Evolutionary conservation across 2,888 invertebrate genomes (phyloP), one percentile per base, ranked within the genome.

Genomic region (Heliconius cydno): DNA sequence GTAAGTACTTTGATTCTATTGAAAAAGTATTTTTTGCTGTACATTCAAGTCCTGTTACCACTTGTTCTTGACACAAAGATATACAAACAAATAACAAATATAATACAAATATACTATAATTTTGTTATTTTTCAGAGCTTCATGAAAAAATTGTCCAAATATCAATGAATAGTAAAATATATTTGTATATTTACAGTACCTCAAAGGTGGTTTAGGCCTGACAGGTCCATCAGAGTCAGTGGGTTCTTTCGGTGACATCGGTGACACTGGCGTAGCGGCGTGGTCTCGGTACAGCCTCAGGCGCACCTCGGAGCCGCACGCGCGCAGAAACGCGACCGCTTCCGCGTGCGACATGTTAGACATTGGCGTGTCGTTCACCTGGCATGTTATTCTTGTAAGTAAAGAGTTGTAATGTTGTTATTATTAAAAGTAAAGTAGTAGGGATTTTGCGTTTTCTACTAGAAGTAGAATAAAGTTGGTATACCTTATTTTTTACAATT

Each of bases 301-400:
- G 83, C 96, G 96, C 81, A 98, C 98, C 80, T 96, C 96, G 7
- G 97, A 96, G 9, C 97, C 97, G 86, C 98, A 97, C 84, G 97
- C 97, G 79, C 98, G 95, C 46, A 98, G 95, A 86, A 97, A 97
- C 85, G 97, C 96, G 71, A 98, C 98, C 68, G 98, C 98, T 88
- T 98, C 98, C 87, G 97, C 97, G 92, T 98, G 98, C 83, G 96
- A 97, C 97, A 98, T 96, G 84, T 96, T 96, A 34, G 97, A 97
- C 95, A 98, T 96, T 84, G 97, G 96, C 66, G 97, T 96, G 89
- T 97, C 98, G 92, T 98, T 98, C 76, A 98, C 97, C 97, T 97
- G 90, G 15, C 7, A 70, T 41, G 15, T 9, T 3, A 46, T 41
- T 25, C 19, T 70, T 41, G 25, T 13, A 15, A 25, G 52, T 46